A percentile compares a stretch with the other conserved stretches of the same genome.
Conservation (phyloP, 2,888 invertebrate species). For the Rhimphoctona megacephalus region DNA sequence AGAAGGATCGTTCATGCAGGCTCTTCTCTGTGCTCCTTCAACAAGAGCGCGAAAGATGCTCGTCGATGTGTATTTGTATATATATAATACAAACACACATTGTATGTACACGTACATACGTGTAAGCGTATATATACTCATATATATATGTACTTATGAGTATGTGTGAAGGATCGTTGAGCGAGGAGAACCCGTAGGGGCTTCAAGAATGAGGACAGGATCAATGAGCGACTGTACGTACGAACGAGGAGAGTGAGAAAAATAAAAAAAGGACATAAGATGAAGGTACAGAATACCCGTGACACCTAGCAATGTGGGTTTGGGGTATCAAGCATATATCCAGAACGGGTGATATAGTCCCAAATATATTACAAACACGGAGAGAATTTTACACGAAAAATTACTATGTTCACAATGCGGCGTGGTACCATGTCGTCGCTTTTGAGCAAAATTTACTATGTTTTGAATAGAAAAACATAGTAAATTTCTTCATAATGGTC, state of each 20-base stretch:
- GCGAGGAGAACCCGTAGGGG: conserved; percentile 48
- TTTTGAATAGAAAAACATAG: too few relatives aligned
- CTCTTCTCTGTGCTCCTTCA: conserved; percentile 15
- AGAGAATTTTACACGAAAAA: too few relatives aligned
- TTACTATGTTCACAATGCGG: too few relatives aligned
- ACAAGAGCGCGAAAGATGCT: conserved; percentile 16
- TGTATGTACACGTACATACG: background rate
- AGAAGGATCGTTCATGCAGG: conserved; percentile 57
- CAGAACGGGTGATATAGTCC: background rate
- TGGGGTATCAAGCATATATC: background rate
- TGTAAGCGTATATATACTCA: background rate
- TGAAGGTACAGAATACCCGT: background rate
- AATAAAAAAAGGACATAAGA: background rate
- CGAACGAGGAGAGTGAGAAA: conserved; percentile 11
- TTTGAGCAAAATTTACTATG: too few relatives aligned
- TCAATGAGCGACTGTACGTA: conserved; percentile 65
- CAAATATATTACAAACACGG: background rate
- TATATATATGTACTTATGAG: background rate
- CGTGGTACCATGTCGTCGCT: too few relatives aligned
- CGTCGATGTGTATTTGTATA: background rate
- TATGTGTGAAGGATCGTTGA: conserved; percentile 29
- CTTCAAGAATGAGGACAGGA: conserved; percentile 62
- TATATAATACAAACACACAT: background rate
- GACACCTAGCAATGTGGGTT: conserved; percentile 31
- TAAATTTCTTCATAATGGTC: too few relatives aligned